Percentiles rank a stretch among this genome's conserved stretches.
phyloP scores from a whole-genome alignment of 2,888 invertebrate genomes.

The Diploptera punctata region DNA sequence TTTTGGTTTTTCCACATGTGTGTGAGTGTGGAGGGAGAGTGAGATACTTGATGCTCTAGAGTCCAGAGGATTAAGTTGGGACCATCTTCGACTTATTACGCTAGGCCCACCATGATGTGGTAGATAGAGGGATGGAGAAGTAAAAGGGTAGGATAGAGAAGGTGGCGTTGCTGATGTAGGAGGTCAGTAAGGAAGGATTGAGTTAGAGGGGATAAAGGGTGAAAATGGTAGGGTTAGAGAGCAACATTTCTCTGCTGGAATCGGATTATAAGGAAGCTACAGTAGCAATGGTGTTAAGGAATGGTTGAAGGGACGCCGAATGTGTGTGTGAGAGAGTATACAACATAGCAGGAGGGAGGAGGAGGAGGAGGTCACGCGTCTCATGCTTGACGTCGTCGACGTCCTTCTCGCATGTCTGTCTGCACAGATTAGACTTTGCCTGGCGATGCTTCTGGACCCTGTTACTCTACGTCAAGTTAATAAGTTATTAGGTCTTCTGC shows the following conservation, averaged over 20 bases:
- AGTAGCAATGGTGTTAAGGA: constrained; percentile 16
- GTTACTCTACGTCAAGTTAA: constrained; percentile 35
- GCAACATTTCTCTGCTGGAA: constrained; percentile 6
- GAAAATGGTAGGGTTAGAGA: constrained; percentile 13
- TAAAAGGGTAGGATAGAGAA: constrained; percentile 18
- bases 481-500: constrained; percentile 34
- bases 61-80: constrained; percentile 40
- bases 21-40: no score
- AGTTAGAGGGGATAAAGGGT: constrained; percentile 8
- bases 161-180: constrained; percentile 10
- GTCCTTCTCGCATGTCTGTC: constrained; percentile 32
- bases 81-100: constrained; percentile 43
- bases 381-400: background rate
- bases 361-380: constrained; percentile 8
- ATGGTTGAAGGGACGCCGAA: constrained; percentile 17
- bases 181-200: constrained; percentile 21
- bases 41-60: background rate
- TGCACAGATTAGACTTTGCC: constrained; percentile 35
- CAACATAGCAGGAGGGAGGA: background rate
- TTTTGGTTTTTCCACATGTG: background rate
- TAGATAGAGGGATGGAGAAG: background rate
- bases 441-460: constrained; percentile 22
- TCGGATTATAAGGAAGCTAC: constrained; percentile 12
- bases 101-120: constrained; percentile 32
- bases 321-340: constrained; percentile 3